Percentiles rank a stretch among this genome's conserved stretches.
These are phyloP conservation scores for Nemopilema nomurai DNA, from an alignment of 30 jellyfish, hydroid and myxozoan species.

Conservation along the genomic window DNA sequence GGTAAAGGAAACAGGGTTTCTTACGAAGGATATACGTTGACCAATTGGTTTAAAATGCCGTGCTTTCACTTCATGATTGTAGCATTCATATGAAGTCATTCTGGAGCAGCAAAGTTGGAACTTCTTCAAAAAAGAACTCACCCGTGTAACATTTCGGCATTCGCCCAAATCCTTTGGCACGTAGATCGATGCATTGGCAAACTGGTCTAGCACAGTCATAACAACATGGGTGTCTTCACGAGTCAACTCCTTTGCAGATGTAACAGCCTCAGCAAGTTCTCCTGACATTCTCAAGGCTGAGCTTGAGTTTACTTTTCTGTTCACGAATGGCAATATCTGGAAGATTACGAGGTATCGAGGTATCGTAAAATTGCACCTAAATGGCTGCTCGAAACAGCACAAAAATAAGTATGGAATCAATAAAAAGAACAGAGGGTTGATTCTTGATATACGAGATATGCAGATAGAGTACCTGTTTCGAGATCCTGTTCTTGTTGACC, in stretches of 20 bases:
- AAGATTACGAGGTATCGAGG: background rate
- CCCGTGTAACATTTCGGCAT: conserved; percentile 26
- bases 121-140: background rate
- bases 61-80: too few species aligned
- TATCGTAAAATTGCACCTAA: too few species aligned
- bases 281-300: conserved; percentile 46
- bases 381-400: too few species aligned
- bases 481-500: background rate
- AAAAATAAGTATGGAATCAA: too few species aligned
- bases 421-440: too few species aligned
- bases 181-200: conserved; percentile 19
- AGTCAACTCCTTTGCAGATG: conserved; percentile 13
- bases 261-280: conserved; percentile 20
- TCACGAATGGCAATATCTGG: conserved; percentile 13
- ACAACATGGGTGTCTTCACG: conserved; percentile 11
- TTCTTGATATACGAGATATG: background rate
- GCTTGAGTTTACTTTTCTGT: conserved; percentile 19
- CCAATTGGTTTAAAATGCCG: too few species aligned
- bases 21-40: too few species aligned
- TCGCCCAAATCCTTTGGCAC: conserved; percentile 10
- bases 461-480: background rate
- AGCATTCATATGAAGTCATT: too few species aligned
- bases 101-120: too few species aligned
- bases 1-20: too few species aligned
- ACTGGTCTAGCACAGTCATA: conserved; percentile 12